These are phyloP conservation scores for Paradisaea rubra DNA, from an alignment of 2,113 vertebrate species.

Conservation along the genomic window DNA sequence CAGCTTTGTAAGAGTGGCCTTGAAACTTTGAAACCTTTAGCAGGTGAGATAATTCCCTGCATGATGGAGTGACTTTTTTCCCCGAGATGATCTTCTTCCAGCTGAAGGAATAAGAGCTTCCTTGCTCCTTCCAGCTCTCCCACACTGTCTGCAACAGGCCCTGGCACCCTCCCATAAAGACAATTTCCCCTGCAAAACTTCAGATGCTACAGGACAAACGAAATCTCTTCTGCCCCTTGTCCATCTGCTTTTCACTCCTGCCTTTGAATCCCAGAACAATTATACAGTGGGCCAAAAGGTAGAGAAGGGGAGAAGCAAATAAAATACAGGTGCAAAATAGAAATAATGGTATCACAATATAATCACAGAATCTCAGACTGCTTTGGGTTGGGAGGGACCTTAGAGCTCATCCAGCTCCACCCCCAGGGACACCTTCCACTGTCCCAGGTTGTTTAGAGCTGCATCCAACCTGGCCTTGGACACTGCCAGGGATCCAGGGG, in stretches of 20 bases:
- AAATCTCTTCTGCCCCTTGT: not conserved
- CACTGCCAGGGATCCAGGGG: not conserved
- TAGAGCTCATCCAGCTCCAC: not conserved
- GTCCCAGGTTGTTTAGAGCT: not conserved
- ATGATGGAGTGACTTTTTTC: not conserved
- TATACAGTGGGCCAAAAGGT: too few relatives aligned
- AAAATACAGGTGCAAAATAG: accelerated
- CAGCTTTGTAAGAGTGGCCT: not conserved
- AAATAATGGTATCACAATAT: accelerated
- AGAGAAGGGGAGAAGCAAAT: not conserved
- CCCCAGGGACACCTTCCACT: not conserved
- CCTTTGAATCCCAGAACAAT: not conserved
- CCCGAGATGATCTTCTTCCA: not conserved
- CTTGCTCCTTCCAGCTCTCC: not conserved
- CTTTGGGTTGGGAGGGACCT: not conserved
- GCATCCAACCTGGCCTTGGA: not conserved
- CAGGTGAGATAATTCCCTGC: not conserved
- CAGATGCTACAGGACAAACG: not conserved
- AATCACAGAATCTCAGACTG: too few relatives aligned
- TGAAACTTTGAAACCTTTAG: not conserved
- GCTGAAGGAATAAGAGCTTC: not conserved
- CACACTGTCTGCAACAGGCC: accelerated
- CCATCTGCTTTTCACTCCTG: not conserved
- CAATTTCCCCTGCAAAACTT: not conserved
- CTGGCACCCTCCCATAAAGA: not conserved